phyloP scores from a whole-genome alignment of 2,888 invertebrate species.

The Platerodrilus igneus region DNA sequence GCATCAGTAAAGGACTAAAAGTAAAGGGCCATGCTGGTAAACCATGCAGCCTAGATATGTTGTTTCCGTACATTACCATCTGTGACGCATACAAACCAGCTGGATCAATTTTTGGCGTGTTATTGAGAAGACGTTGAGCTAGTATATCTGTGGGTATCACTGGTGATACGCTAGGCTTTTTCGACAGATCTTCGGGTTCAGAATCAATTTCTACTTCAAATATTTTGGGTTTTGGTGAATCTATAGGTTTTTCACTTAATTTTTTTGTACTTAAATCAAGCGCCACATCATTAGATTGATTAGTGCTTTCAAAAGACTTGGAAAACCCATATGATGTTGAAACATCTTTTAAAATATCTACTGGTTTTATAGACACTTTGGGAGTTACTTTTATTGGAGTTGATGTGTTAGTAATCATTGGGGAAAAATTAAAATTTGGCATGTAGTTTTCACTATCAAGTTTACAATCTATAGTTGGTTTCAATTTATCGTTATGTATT shows the following conservation, averaged over 20 bases:
- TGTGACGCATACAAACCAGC: constrained; percentile 59
- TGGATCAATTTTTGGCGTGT: constrained; percentile 59
- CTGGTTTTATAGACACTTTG: too few species aligned
- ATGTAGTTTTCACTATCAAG: constrained; percentile 26
- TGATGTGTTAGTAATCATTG: constrained; percentile 32
- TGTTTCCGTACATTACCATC: constrained; percentile 56
- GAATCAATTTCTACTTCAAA: too few species aligned
- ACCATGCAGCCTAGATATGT: constrained; percentile 40
- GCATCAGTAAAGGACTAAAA: constrained; percentile 62
- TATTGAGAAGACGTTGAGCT: constrained; percentile 64
- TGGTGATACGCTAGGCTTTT: constrained; percentile 43
- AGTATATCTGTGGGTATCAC: constrained; percentile 48
- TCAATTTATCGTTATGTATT: constrained; percentile 35
- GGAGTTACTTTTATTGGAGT: constrained; percentile 32
- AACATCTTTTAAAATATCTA: too few species aligned
- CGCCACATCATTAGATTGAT: constrained; percentile 50
- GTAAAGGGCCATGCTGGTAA: constrained; percentile 51
- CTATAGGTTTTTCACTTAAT: constrained; percentile 33
- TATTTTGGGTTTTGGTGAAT: constrained; percentile 26
- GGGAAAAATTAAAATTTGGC: constrained; percentile 32
- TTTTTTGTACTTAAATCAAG: constrained; percentile 79
- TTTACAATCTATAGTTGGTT: constrained; percentile 33
- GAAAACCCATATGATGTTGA: too few species aligned
- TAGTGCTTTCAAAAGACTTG: constrained; percentile 31
- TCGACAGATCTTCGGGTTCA: constrained; percentile 49